Evolutionary conservation across 2,797 vertebrate genomes (phyloP).

Genomic region (Danio aesculapii): DNA sequence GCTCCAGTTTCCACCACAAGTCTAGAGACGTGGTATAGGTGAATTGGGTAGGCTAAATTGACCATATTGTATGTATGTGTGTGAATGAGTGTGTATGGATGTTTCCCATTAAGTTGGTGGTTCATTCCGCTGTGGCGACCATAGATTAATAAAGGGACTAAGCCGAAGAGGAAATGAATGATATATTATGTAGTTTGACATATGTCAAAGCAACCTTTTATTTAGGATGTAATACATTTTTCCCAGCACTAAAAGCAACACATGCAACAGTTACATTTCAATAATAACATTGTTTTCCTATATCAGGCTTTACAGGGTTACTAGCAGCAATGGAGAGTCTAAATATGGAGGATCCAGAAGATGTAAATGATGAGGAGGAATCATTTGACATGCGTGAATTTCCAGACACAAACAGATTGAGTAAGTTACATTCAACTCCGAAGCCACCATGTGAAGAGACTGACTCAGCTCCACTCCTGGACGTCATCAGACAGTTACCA

Average conservation of each 20-base stretch:
- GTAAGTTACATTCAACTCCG: neutral
- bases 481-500: constrained; percentile 80
- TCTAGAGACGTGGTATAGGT: no score
- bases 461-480: constrained; percentile 57
- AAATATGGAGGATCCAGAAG: constrained; percentile 63
- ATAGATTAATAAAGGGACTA: no score
- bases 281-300: neutral
- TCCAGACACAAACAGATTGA: neutral
- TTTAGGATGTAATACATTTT: no score
- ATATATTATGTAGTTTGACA: no score
- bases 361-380: constrained; percentile 48
- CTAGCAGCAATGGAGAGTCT: constrained; percentile 54
- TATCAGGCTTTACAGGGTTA: neutral
- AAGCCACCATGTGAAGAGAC: neutral
- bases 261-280: neutral
- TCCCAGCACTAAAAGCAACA: neutral
- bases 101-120: no score
- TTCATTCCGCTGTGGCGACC: no score
- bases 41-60: no score
- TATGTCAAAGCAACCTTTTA: no score
- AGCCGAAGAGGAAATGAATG: no score
- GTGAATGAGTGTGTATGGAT: no score
- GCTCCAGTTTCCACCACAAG: no score
- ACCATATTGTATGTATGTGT: no score
- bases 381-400: neutral